These are phyloP conservation scores for Phalacrocorax pelagicus DNA, from an alignment of 2,113 vertebrate species.

Conservation along the genomic window DNA sequence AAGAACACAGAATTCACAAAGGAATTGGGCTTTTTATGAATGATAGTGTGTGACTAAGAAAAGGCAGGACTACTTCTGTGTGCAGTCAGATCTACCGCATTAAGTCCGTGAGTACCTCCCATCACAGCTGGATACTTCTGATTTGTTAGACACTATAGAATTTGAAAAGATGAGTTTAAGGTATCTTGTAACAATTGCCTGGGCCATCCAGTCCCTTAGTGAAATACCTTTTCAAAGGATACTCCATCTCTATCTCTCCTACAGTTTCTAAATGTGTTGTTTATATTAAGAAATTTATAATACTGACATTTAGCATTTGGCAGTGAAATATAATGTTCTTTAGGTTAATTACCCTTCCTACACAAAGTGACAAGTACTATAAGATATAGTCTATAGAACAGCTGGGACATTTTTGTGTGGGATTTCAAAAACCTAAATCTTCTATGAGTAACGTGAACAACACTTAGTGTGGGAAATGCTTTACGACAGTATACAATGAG, in stretches of 20 bases:
- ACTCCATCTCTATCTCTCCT: background rate
- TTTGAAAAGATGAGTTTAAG: conserved; percentile 1
- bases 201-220: background rate
- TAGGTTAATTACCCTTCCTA: conserved; percentile 54
- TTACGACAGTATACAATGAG: conserved; percentile 9
- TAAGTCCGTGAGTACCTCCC: background rate
- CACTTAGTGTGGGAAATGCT: conserved; percentile 23
- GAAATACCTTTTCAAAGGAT: conserved; percentile 19
- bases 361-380: background rate
- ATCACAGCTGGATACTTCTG: background rate
- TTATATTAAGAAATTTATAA: conserved; percentile 54
- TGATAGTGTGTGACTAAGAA: background rate
- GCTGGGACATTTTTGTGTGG: conserved; percentile 21
- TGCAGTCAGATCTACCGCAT: background rate
- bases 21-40: background rate
- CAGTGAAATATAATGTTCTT: conserved; percentile 48
- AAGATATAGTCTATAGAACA: conserved; percentile 7
- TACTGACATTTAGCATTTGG: conserved; percentile 47
- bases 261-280: conserved; percentile 6
- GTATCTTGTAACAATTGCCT: background rate
- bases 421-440: conserved; percentile 33
- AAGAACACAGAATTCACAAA: background rate
- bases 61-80: background rate
- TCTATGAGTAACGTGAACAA: conserved; percentile 13
- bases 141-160: background rate